These are phyloP conservation scores for Drosophila bifasciata DNA, from an alignment of 1,140 invertebrate genomes.

Conservation along the genomic window DNA sequence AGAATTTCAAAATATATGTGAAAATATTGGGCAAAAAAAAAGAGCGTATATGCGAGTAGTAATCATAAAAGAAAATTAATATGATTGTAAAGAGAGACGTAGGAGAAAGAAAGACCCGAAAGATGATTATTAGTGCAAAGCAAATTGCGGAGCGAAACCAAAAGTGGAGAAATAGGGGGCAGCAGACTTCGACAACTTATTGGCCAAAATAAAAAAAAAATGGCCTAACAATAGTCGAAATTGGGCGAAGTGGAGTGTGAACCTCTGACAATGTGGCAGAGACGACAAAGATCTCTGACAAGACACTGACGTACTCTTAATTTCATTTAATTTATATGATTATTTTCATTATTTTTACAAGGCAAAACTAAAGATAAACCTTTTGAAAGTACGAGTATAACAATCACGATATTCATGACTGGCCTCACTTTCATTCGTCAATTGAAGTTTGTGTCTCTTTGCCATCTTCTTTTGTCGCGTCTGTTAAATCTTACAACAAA, in stretches of 20 bases:
- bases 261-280: too few species aligned
- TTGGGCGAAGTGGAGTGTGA: too few species aligned
- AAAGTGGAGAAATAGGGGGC: not conserved
- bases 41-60: too few species aligned
- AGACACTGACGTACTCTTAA: too few species aligned
- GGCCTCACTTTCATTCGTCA: constrained; percentile 10
- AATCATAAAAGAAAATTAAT: constrained; percentile 31
- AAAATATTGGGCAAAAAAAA: constrained; percentile 24
- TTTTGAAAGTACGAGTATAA: constrained; percentile 17
- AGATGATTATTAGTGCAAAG: constrained; percentile 35
- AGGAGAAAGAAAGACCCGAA: constrained; percentile 11
- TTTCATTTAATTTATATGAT: too few species aligned
- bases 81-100: constrained; percentile 21
- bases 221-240: not conserved
- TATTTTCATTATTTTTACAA: too few species aligned
- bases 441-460: constrained; percentile 32
- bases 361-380: too few species aligned
- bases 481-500: constrained; percentile 51
- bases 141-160: constrained; percentile 31
- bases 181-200: constrained; percentile 1
- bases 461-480: constrained; percentile 3
- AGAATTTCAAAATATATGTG: constrained; percentile 57
- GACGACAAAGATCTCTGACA: too few species aligned
- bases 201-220: constrained; percentile 7
- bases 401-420: constrained; percentile 13